phyloP scores from a whole-genome alignment of 2,113 vertebrate species.

The Charadrius vociferus region DNA sequence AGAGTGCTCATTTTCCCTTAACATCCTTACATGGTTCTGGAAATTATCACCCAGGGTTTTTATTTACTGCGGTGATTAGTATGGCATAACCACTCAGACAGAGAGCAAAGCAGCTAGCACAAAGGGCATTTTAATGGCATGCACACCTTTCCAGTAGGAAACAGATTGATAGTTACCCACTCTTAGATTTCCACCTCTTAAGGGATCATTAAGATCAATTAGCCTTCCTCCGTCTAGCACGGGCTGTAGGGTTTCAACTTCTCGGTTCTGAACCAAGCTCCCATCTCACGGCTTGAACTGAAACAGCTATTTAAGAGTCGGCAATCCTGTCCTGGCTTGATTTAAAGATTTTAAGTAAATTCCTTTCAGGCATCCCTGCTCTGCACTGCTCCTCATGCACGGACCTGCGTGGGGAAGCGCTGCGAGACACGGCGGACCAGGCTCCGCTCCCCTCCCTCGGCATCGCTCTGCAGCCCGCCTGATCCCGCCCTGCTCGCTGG shows the following conservation, averaged over 20 bases:
- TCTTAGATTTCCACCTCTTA: neutral
- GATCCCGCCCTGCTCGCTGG: neutral
- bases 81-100: neutral
- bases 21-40: neutral
- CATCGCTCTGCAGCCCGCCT: neutral
- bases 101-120: neutral
- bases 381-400: accelerated
- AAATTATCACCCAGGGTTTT: neutral
- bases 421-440: accelerated
- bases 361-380: neutral
- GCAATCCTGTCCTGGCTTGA: neutral
- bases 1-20: neutral
- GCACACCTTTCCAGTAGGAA: neutral
- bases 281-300: neutral
- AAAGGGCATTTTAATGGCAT: neutral
- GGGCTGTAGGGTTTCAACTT: neutral
- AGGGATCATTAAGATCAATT: neutral
- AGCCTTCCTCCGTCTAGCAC: neutral
- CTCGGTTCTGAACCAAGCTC: neutral
- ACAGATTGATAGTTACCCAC: neutral
- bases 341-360: neutral
- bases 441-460: accelerated
- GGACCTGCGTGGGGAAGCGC: accelerated
- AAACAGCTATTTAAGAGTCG: neutral
- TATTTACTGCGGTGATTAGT: neutral